Conservation (phyloP, 2,888 invertebrate genomes). For the Nemurella pictetii region DNA sequence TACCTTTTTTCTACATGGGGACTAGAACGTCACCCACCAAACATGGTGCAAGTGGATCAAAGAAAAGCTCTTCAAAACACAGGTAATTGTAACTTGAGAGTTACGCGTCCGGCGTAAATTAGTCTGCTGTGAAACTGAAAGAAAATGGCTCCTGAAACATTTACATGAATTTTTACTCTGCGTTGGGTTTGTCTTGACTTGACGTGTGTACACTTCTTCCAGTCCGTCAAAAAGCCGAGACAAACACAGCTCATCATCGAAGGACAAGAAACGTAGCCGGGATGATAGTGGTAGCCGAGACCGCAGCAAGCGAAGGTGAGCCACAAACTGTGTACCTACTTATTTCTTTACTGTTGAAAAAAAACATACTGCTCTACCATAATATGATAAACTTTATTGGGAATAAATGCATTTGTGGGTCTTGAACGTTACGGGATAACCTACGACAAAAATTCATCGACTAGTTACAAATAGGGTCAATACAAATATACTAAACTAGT, state of each 20-base stretch:
- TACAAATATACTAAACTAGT: no score
- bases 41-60: slow-evolving; percentile 28
- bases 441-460: no score
- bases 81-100: slow-evolving; percentile 51
- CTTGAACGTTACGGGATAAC: no score
- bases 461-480: no score
- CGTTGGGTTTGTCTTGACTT: background rate
- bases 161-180: background rate
- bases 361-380: no score
- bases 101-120: background rate
- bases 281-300: slow-evolving; percentile 72
- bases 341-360: no score
- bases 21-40: slow-evolving; percentile 21
- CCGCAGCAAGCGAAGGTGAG: slow-evolving; percentile 52
- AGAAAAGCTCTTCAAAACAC: slow-evolving; percentile 61
- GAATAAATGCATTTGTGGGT: no score
- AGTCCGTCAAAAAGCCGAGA: slow-evolving; percentile 52
- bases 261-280: slow-evolving; percentile 71
- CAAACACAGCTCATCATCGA: slow-evolving; percentile 49
- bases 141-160: background rate
- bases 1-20: slow-evolving; percentile 21
- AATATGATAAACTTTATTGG: no score
- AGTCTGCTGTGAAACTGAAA: background rate
- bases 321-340: no score
- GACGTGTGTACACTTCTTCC: slow-evolving; percentile 41